Conservation (phyloP, 2,113 vertebrate genomes). For the Tyto alba region DNA sequence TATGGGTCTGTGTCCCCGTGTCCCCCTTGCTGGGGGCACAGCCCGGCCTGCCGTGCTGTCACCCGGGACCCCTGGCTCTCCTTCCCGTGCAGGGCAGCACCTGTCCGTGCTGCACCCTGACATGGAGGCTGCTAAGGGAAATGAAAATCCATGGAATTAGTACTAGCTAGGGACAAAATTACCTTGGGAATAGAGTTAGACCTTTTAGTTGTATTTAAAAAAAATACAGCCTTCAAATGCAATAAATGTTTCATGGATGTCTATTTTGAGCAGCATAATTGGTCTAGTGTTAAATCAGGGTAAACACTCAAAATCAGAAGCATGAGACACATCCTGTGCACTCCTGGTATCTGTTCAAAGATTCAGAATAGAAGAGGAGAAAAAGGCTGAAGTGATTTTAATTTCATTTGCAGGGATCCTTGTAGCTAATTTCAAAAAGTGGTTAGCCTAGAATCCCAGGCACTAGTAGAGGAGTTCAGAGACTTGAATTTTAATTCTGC, state of each 20-base stretch:
- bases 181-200: background rate
- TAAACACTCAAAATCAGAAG: background rate
- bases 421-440: background rate
- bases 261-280: background rate
- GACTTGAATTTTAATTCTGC: background rate
- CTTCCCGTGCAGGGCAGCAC: too few species aligned
- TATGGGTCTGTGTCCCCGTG: fast-evolving
- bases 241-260: background rate
- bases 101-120: background rate
- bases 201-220: background rate
- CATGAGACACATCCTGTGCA: background rate
- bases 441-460: background rate
- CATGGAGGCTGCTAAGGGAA: background rate
- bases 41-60: background rate
- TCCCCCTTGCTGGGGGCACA: background rate
- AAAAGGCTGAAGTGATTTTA: background rate
- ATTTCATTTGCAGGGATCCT: background rate
- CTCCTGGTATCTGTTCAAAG: background rate
- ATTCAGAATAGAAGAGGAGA: background rate
- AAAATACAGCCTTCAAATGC: background rate
- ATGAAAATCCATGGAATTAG: background rate
- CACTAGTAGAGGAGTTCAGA: background rate
- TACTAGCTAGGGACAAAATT: background rate
- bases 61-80: background rate
- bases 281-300: background rate